Conservation (phyloP, 1,140 invertebrate species). For the Melitaea cinxia region DNA sequence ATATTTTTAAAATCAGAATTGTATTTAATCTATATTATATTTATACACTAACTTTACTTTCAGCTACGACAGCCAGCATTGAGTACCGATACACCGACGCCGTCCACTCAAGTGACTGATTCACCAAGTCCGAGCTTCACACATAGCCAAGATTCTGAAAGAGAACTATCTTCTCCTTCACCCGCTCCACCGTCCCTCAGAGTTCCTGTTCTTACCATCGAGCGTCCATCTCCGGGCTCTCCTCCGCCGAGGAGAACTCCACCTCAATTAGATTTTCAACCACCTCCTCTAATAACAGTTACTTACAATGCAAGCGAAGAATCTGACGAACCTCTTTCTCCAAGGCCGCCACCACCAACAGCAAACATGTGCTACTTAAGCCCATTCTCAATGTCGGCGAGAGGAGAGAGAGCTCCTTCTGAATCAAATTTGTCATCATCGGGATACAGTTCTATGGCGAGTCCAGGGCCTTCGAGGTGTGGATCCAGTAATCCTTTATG, state of each 20-base stretch:
- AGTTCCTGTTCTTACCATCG: slow-evolving; percentile 85
- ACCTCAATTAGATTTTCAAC: slow-evolving; percentile 85
- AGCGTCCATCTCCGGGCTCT: slow-evolving; percentile 85
- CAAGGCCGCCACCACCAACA: slow-evolving; percentile 78
- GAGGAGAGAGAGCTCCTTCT: slow-evolving; percentile 87
- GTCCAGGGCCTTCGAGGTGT: slow-evolving; percentile 88
- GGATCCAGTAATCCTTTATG: slow-evolving; percentile 89
- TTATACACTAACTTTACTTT: slow-evolving; percentile 26
- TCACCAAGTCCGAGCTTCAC: slow-evolving; percentile 75
- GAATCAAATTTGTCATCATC: slow-evolving; percentile 91
- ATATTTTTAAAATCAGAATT: neutral
- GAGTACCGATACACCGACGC: slow-evolving; percentile 70
- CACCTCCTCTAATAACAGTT: slow-evolving; percentile 88
- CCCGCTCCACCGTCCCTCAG: slow-evolving; percentile 72
- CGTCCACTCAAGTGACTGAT: slow-evolving; percentile 76
- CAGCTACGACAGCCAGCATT: slow-evolving; percentile 80
- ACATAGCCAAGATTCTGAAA: slow-evolving; percentile 77
- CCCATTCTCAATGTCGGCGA: slow-evolving; percentile 87
- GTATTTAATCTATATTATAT: neutral
- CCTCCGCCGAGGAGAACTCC: slow-evolving; percentile 84
- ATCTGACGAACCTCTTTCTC: slow-evolving; percentile 86
- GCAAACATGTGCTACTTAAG: slow-evolving; percentile 87
- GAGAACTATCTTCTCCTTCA: slow-evolving; percentile 74
- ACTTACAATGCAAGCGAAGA: slow-evolving; percentile 89
- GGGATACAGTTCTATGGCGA: slow-evolving; percentile 92